phyloP scores from a whole-genome alignment of 1,140 invertebrate genomes.

The Brachionus calyciflorus region DNA sequence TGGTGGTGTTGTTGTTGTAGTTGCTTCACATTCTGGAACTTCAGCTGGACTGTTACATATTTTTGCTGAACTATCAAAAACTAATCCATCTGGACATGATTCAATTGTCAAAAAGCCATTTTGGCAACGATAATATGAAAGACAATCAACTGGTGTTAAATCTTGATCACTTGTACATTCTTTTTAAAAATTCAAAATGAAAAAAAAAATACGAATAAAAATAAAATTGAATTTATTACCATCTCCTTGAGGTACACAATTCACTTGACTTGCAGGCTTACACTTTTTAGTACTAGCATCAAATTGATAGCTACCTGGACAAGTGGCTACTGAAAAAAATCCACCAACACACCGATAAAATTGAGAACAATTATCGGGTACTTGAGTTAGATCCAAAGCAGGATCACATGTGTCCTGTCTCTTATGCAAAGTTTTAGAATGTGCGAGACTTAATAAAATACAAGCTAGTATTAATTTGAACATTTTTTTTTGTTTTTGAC shows the following conservation, averaged over 20 bases:
- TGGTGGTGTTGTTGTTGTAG: background rate
- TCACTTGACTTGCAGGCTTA: slow-evolving; percentile 6
- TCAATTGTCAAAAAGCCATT: background rate
- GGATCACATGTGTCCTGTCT: slow-evolving; percentile 1
- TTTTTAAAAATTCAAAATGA: background rate
- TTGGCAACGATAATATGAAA: background rate
- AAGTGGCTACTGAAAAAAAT: background rate
- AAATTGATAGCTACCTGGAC: slow-evolving; percentile 30
- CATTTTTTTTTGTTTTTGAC: slow-evolving; percentile 16
- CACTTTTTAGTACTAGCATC: background rate
- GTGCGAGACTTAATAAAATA: background rate
- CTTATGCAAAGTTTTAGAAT: background rate
- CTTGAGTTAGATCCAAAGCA: background rate
- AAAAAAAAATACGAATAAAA: background rate
- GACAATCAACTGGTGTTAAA: slow-evolving; percentile 16
- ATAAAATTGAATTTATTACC: background rate
- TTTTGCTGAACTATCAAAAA: slow-evolving; percentile 9
- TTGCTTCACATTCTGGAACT: background rate
- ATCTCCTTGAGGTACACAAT: background rate
- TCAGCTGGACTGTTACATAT: slow-evolving; percentile 10
- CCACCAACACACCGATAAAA: slow-evolving; percentile 5
- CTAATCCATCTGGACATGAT: slow-evolving; percentile 6
- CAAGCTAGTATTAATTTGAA: background rate
- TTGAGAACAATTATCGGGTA: slow-evolving; percentile 2
- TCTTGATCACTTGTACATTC: slow-evolving; percentile 14